phyloP scores from a whole-genome alignment of 2,888 invertebrate species.

The Dolichomitus sp. region DNA sequence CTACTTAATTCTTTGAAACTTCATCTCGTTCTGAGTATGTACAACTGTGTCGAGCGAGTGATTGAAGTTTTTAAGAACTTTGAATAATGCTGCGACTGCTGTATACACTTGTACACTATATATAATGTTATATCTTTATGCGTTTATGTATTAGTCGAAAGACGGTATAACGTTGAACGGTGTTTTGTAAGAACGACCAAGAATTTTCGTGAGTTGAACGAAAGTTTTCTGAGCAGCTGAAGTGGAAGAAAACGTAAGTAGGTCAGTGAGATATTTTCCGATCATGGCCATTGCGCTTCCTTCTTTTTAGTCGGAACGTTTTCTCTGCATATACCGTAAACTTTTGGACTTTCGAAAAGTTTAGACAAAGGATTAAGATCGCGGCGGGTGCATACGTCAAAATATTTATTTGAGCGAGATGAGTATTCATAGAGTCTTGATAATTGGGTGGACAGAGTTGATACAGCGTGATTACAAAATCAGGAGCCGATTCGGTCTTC shows the following conservation, averaged over 20 bases:
- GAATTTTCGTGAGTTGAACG: constrained; percentile 10
- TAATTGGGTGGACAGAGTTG: background rate
- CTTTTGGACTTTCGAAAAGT: background rate
- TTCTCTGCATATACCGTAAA: background rate
- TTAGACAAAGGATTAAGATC: constrained; percentile 10
- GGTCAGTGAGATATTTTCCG: constrained; percentile 30
- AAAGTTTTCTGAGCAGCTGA: constrained; percentile 5
- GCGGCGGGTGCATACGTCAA: background rate
- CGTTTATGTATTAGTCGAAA: background rate
- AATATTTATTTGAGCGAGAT: background rate
- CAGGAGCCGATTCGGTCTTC: background rate
- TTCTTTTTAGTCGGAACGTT: background rate
- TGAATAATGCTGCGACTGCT: background rate
- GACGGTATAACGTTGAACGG: constrained; percentile 16
- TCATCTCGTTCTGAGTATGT: background rate
- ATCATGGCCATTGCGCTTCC: constrained; percentile 32
- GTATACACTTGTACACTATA: background rate
- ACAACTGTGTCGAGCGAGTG: constrained; percentile 11
- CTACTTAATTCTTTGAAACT: background rate
- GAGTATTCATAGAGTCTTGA: background rate
- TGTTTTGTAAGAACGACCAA: constrained; percentile 9
- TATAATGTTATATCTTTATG: background rate
- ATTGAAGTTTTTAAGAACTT: constrained; percentile 27
- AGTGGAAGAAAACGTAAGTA: constrained; percentile 26
- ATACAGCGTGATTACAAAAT: constrained; percentile 1